phyloP scores from a whole-genome alignment of 2,888 invertebrate species.

The Dolomedes plantarius region DNA sequence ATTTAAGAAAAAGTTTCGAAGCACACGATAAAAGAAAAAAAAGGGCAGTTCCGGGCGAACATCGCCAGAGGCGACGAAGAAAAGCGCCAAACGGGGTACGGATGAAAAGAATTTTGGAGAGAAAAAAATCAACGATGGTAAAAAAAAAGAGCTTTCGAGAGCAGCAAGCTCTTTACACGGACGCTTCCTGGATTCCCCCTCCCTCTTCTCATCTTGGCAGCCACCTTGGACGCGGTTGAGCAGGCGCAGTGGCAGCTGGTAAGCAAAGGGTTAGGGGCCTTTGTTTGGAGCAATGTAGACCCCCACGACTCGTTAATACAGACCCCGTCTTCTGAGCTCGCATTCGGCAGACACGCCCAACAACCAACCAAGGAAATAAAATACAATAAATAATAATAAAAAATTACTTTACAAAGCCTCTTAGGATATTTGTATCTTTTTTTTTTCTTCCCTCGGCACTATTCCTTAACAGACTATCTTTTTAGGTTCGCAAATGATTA shows the following conservation, averaged over 20 bases:
- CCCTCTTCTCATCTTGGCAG: constrained; percentile 21
- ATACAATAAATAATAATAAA: constrained; percentile 27
- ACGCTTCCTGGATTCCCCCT: constrained; percentile 35
- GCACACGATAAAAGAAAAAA: not conserved
- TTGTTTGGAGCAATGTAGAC: constrained; percentile 59
- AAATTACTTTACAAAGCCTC: constrained; percentile 64
- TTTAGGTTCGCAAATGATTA: constrained; percentile 41
- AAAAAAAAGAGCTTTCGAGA: constrained; percentile 32
- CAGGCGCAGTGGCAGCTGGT: constrained; percentile 67
- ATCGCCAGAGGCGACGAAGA: not conserved
- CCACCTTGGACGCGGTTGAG: constrained; percentile 39
- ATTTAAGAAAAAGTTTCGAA: not conserved
- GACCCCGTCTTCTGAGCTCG: constrained; percentile 40
- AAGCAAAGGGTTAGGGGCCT: constrained; percentile 65
- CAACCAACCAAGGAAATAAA: constrained; percentile 22
- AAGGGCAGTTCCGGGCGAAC: not conserved
- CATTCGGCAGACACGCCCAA: constrained; percentile 55
- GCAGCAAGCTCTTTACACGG: constrained; percentile 26
- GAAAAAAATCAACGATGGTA: constrained; percentile 19
- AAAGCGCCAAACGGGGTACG: constrained; percentile 5
- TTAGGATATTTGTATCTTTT: constrained; percentile 54
- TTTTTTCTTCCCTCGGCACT: constrained; percentile 24
- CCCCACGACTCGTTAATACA: constrained; percentile 40
- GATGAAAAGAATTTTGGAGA: constrained; percentile 1
- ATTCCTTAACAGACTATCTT: constrained; percentile 9